Percentiles rank a stretch among this genome's conserved stretches.
These are phyloP conservation scores for Drosophila fulvimacula DNA, from an alignment of 2,888 invertebrate genomes.

Conservation along the genomic window DNA sequence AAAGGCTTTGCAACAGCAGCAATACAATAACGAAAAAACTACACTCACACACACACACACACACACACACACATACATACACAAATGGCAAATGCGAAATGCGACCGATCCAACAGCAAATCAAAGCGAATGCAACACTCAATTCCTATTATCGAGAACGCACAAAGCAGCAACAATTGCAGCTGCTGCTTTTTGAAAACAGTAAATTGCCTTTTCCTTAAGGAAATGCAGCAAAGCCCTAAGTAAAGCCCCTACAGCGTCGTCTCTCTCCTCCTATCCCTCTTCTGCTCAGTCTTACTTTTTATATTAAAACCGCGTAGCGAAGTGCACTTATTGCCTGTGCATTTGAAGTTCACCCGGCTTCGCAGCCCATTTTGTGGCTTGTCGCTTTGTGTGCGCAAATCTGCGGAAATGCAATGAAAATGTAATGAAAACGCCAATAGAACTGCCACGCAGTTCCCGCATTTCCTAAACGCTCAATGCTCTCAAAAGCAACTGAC, in stretches of 20 bases:
- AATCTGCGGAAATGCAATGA: constrained; percentile 66
- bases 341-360: constrained; percentile 43
- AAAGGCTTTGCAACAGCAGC: constrained; percentile 68
- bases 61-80: constrained; percentile 24
- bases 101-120: constrained; percentile 58
- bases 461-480: constrained; percentile 29
- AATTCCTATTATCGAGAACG: constrained; percentile 75
- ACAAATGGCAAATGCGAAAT: constrained; percentile 56
- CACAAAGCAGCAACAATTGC: constrained; percentile 34
- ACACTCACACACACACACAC: constrained; percentile 6
- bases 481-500: constrained; percentile 42
- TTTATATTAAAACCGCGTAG: constrained; percentile 72
- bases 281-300: not conserved
- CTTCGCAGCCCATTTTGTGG: not conserved
- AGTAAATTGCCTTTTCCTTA: constrained; percentile 57
- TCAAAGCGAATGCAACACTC: constrained; percentile 80
- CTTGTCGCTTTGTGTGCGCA: constrained; percentile 59
- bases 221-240: constrained; percentile 39
- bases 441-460: constrained; percentile 31
- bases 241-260: constrained; percentile 1
- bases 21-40: constrained; percentile 46
- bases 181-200: constrained; percentile 47
- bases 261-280: not conserved
- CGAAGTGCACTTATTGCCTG: constrained; percentile 76
- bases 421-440: constrained; percentile 59